Base-by-base conservation (phyloP, 2,113 vertebrate species). In the Carlito syrichta region DNA sequence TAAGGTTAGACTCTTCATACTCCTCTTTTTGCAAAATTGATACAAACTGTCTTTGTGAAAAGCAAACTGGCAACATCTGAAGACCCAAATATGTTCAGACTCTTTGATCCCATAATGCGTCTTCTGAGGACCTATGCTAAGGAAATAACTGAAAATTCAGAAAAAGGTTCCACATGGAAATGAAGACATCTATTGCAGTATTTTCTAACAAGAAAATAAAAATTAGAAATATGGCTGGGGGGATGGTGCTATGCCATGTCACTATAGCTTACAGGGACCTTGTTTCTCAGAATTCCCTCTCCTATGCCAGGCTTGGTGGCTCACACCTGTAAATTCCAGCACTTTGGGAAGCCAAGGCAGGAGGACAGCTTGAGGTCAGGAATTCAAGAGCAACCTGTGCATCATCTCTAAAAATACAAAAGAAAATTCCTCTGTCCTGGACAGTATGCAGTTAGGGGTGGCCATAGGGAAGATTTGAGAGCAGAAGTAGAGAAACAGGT, bases 241-340 rank as follows among this genome's bases (percentile, higher is more conserved):
- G 43, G 14, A n/a, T 3, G 22, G 56, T 23, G 4, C 5, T 8
- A 4, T 1, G 6, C 19, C 23, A 0, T 19, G 19, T 19, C 12
- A 0, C 3, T 19, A 32, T 0, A 40, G n/a, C 30, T 60, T 17
- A 56, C 10, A 2, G 8, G 38, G 35, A 68, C 4, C 66, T 40
- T n/a, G 20, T 35, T 48, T 86, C 81, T 79, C 68, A 88, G 74
- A 69, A 81, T n/a, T 17, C 73, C 73, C 84, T 54, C n/a, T 62
- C 40, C n/a, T n/a, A n/a, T n/a, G n/a, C n/a, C n/a, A n/a, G n/a
- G n/a, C n/a, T n/a, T n/a, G n/a, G n/a, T n/a, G n/a, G n/a, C n/a
- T n/a, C n/a, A n/a, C n/a, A n/a, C n/a, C n/a, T n/a, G n/a, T n/a
- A n/a, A n/a, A n/a, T n/a, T n/a, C n/a, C n/a, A n/a, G n/a, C n/a